These are phyloP conservation scores for Poecilia latipinna DNA, from an alignment of 2,113 vertebrate species.

Conservation along the genomic window DNA sequence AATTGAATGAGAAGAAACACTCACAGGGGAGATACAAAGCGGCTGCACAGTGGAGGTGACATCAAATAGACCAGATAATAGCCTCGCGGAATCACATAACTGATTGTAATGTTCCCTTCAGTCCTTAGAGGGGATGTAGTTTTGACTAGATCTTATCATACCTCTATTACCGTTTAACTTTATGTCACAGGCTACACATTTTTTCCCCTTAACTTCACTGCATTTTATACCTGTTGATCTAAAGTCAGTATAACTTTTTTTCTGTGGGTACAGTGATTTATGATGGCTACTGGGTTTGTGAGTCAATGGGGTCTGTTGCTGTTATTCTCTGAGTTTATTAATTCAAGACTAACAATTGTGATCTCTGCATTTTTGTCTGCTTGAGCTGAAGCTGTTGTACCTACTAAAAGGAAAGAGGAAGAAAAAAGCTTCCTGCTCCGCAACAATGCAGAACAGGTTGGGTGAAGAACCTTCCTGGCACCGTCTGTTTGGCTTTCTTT, in stretches of 20 bases:
- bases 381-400: conserved; percentile 26
- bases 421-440: conserved; percentile 17
- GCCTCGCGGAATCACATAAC: conserved; percentile 12
- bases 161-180: background rate
- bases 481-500: background rate
- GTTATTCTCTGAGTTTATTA: too few species aligned
- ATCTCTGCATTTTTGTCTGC: conserved; percentile 6
- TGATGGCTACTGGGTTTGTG: background rate
- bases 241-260: background rate
- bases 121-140: conserved; percentile 4
- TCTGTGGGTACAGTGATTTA: background rate
- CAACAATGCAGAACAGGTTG: conserved; percentile 46
- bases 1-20: conserved; percentile 56
- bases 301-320: background rate
- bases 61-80: conserved; percentile 46
- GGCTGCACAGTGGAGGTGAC: conserved; percentile 12
- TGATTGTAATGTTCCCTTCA: conserved; percentile 30
- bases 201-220: background rate
- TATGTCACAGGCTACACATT: background rate
- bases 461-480: conserved; percentile 12
- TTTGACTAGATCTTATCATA: background rate
- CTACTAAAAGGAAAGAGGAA: conserved; percentile 30
- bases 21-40: conserved; percentile 33
- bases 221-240: background rate
- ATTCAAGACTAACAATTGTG: too few species aligned